Evolutionary conservation across 2,888 invertebrate species (phyloP).

Genomic region (Strigamia crassipes): DNA sequence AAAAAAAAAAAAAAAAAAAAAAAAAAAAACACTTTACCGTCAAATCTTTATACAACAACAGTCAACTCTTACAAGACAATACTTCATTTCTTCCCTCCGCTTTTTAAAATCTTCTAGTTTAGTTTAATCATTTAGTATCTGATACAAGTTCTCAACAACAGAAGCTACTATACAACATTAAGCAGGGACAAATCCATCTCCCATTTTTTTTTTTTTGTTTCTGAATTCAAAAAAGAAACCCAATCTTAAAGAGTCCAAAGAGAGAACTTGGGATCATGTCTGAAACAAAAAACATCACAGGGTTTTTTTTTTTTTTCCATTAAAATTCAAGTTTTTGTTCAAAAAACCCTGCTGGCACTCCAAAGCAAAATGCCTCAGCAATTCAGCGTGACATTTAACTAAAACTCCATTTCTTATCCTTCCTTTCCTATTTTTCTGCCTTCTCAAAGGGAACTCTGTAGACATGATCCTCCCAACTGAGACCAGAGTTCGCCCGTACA

Average conservation of each 20-base stretch:
- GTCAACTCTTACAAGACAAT: conserved; percentile 26
- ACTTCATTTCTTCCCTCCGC: background rate
- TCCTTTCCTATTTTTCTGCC: background rate
- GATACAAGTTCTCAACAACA: conserved; percentile 41
- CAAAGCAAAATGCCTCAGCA: conserved; percentile 23
- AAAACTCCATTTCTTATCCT: background rate
- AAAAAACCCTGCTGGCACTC: conserved; percentile 5
- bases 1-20: background rate
- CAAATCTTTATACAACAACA: conserved; percentile 38
- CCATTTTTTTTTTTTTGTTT: background rate
- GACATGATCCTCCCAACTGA: conserved; percentile 17
- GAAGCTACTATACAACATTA: background rate
- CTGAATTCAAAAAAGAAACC: background rate
- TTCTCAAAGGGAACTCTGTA: conserved; percentile 9
- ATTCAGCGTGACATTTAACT: background rate
- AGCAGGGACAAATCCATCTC: conserved; percentile 26
- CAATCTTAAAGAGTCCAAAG: conserved; percentile 31
- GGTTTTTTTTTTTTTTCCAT: background rate
- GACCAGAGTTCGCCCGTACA: background rate
- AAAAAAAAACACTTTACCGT: conserved; percentile 3
- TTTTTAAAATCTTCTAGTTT: conserved; percentile 28
- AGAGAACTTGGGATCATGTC: conserved; percentile 45
- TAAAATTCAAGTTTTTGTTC: background rate
- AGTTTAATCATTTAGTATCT: conserved; percentile 1
- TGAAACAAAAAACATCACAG: conserved; percentile 25